Base-by-base conservation (phyloP, 2,113 vertebrate species). In the Beaufortia kweichowensis region DNA sequence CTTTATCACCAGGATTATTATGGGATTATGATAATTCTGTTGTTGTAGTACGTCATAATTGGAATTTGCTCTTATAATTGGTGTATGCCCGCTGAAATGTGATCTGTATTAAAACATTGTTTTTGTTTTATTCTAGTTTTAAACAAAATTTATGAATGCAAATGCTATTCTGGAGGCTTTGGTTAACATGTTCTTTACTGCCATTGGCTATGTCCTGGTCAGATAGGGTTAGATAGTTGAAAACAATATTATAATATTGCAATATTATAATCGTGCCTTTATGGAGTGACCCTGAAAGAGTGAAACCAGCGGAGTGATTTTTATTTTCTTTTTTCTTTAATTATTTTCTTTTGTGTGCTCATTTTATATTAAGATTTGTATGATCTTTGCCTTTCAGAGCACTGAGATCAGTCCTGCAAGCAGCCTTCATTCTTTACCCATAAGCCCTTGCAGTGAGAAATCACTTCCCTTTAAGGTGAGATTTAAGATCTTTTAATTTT, bases 391-490 rank as follows among this genome's bases (percentile, higher is more conserved):
- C 71, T 90, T 87, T 63, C 91, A 99, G 96, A 98, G 96, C 83
- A 73, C 93, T 0, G 97, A 98, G 80, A 93, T 94, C 73, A 99
- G 97, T 81, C 96, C 96, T 74, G 93, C 95, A n/a, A 94, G 94
- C 82, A 99, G 96, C 87, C 95, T 93, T 35, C 83, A 95, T 21
- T 99, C 96, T 12, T 93, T 99, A 81, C 96, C 96, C 60, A 94
- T 97, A 63, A 98, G 97, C 84, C 96, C 96, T 48, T 94, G 95
- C 87, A 93, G 94, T 43, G 96, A 98, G 81, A 96, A 95, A 80
- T 93, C 94, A 0, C 81, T 93, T 14, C 92, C 91, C 80, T 94
- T 97, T 75, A 98, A 98, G 96, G 97, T 99, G 96, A 90, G 43
- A 72, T 71, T 73, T 60, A 26, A 35, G 6, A 17, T 62, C 56